Evolutionary conservation across 2,113 vertebrate species (phyloP).

Genomic region (Dissostichus mawsoni): DNA sequence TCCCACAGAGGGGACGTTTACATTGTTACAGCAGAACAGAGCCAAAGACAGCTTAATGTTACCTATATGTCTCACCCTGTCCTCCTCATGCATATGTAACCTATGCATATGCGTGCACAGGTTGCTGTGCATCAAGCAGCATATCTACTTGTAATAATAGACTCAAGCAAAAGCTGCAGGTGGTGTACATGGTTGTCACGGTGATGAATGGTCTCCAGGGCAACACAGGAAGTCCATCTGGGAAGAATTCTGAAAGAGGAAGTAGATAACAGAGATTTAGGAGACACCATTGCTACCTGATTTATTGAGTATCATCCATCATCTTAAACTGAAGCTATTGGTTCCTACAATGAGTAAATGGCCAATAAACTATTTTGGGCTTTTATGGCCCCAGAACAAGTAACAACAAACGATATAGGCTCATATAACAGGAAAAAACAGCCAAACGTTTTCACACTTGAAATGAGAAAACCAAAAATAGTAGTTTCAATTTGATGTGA

Average conservation of each 20-base stretch:
- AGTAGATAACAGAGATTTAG: conserved; percentile 72
- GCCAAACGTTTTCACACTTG: conserved; percentile 31
- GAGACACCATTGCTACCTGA: conserved; percentile 52
- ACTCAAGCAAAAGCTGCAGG: conserved; percentile 68
- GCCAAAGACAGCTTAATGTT: no score
- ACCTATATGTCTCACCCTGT: neutral
- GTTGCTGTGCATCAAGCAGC: conserved; percentile 17
- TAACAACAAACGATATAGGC: conserved; percentile 18
- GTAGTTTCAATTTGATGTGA: conserved; percentile 36
- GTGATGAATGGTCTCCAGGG: conserved; percentile 77
- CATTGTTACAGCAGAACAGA: no score
- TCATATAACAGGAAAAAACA: conserved; percentile 27
- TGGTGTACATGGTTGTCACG: conserved; percentile 73
- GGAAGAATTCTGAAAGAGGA: conserved; percentile 73
- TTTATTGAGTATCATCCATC: conserved; percentile 69
- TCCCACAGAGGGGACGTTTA: no score
- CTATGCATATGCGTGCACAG: conserved; percentile 9
- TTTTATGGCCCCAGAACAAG: conserved; percentile 27
- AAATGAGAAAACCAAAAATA: conserved; percentile 59
- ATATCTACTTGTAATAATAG: conserved; percentile 67
- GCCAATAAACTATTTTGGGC: conserved; percentile 45
- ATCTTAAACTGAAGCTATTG: conserved; percentile 54
- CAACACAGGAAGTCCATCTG: conserved; percentile 79
- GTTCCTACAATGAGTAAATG: conserved; percentile 38
- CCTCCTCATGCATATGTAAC: neutral